Percentiles rank a stretch among this genome's conserved stretches.
Evolutionary conservation across 2,888 invertebrate species (phyloP).

Genomic region (Melanostoma mellinum): DNA sequence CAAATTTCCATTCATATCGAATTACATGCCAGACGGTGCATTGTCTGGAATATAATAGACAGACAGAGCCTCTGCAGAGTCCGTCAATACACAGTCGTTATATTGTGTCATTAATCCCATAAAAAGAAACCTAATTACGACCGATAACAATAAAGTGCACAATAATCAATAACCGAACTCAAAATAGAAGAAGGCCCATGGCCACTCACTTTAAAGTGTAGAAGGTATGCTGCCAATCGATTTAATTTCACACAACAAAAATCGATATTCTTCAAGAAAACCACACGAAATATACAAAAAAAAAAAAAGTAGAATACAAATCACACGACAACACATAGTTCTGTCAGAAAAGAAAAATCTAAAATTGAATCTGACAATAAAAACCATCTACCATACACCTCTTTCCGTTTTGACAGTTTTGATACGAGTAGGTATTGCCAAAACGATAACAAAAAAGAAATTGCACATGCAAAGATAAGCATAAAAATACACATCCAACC

Average conservation of each 20-base stretch:
- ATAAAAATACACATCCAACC: conserved; percentile 1
- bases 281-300: neutral
- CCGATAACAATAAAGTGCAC: conserved; percentile 57
- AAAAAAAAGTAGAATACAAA: neutral
- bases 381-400: conserved; percentile 17
- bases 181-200: conserved; percentile 27
- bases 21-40: neutral
- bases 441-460: conserved; percentile 17
- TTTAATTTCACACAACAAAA: conserved; percentile 27
- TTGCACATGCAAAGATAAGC: conserved; percentile 47
- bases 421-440: conserved; percentile 23
- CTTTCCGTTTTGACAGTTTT: conserved; percentile 30
- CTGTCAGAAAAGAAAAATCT: neutral
- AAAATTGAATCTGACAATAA: conserved; percentile 58
- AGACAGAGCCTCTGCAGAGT: conserved; percentile 12
- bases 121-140: conserved; percentile 56
- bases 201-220: conserved; percentile 32
- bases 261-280: conserved; percentile 12
- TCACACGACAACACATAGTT: neutral
- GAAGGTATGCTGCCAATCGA: conserved; percentile 43
- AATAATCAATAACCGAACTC: conserved; percentile 41
- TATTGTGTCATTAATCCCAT: conserved; percentile 61
- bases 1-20: neutral
- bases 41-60: neutral
- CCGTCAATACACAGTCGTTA: conserved; percentile 20